Evolutionary conservation across 2,888 invertebrate species (phyloP).

Genomic region (Cotesia congregata): DNA sequence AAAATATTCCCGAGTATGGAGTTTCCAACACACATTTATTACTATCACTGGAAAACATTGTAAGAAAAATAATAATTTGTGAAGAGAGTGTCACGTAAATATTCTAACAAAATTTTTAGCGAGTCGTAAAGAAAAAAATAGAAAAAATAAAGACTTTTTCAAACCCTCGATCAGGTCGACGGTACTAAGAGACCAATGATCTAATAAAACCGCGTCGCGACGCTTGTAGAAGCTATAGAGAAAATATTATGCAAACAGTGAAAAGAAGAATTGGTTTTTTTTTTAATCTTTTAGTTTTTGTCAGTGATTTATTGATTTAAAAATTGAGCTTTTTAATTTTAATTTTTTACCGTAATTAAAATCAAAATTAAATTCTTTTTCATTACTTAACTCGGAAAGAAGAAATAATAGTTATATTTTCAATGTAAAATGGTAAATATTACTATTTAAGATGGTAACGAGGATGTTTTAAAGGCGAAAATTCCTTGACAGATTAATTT

Average conservation of each 20-base stretch:
- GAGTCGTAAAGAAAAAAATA: conserved; percentile 29
- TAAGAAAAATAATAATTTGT: conserved; percentile 11
- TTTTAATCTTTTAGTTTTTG: background rate
- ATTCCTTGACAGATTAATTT: too few relatives aligned
- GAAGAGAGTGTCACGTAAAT: background rate
- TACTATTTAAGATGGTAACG: too few relatives aligned
- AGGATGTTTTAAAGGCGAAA: too few relatives aligned
- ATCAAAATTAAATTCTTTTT: too few relatives aligned
- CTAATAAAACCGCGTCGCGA: conserved; percentile 14
- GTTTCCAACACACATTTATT: background rate
- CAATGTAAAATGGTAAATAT: too few relatives aligned
- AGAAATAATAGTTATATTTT: too few relatives aligned
- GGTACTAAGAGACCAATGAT: conserved; percentile 6
- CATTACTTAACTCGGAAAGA: too few relatives aligned
- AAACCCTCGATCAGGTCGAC: conserved; percentile 20
- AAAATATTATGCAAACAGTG: conserved; percentile 14
- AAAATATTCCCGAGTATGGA: conserved; percentile 3
- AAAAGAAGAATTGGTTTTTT: background rate
- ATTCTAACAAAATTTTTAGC: conserved; percentile 13
- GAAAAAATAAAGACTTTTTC: conserved; percentile 9
- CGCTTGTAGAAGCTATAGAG: background rate
- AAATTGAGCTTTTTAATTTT: conserved; percentile 4
- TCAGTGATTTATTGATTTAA: background rate
- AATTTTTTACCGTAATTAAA: too few relatives aligned
- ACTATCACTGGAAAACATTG: conserved; percentile 5